These are phyloP conservation scores for Callionymus lyra DNA, from an alignment of 2,113 vertebrate species.

Conservation along the genomic window DNA sequence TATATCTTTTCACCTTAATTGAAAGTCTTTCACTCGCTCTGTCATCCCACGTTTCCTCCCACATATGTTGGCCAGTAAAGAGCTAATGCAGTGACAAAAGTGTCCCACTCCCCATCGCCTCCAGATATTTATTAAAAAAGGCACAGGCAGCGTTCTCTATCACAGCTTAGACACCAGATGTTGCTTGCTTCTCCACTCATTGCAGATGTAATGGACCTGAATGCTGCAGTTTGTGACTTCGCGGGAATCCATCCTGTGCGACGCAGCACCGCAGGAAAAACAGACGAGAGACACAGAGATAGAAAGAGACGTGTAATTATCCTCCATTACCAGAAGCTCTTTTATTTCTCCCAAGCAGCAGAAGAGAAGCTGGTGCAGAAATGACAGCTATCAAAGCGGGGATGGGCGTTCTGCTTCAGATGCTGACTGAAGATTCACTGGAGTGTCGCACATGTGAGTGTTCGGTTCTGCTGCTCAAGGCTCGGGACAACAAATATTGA, in stretches of 20 bases:
- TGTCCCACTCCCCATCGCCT: slow-evolving; percentile 81
- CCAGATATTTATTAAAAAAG: slow-evolving; percentile 90
- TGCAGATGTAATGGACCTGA: slow-evolving; percentile 98
- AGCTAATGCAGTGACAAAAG: slow-evolving; percentile 64
- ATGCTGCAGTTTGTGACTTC: slow-evolving; percentile 81
- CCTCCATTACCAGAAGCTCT: slow-evolving; percentile 87
- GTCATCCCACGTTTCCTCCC: no score
- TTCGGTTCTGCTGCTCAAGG: no score
- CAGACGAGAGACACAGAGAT: slow-evolving; percentile 18
- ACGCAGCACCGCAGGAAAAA: slow-evolving; percentile 66
- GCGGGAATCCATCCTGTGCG: slow-evolving; percentile 83
- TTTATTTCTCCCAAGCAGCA: slow-evolving; percentile 82
- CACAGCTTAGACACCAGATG: slow-evolving; percentile 95
- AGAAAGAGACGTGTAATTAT: slow-evolving; percentile 79
- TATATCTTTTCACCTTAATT: no score
- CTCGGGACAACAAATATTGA: no score
- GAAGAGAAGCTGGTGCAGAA: slow-evolving; percentile 72
- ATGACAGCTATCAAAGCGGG: slow-evolving; percentile 69
- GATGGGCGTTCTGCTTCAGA: slow-evolving; percentile 35
- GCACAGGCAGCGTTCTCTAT: slow-evolving; percentile 85
- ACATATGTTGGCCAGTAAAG: slow-evolving; percentile 27
- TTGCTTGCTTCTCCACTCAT: slow-evolving; percentile 95
- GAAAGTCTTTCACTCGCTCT: no score
- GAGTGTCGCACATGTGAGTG: no score
- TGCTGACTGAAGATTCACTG: slow-evolving; percentile 13